Percentiles rank a stretch among this genome's conserved stretches.
Evolutionary conservation across 2,888 invertebrate genomes (phyloP).

Genomic region (Ichneumoninae sp.): DNA sequence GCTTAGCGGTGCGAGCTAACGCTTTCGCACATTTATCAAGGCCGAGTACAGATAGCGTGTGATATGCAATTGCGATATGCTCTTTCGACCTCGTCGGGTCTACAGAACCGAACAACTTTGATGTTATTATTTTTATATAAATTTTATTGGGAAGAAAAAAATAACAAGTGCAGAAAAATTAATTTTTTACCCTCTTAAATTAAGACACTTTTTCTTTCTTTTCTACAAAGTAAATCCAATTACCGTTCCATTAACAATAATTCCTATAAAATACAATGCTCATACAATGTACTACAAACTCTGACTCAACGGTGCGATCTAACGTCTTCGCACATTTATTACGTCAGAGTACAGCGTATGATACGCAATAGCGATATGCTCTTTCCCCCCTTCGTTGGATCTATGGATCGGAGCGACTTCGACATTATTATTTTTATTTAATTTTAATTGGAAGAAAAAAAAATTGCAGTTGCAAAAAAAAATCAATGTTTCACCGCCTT

Average conservation of each 20-base stretch:
- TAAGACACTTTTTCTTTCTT: background rate
- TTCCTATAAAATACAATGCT: background rate
- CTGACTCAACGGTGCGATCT: slow-evolving; percentile 19
- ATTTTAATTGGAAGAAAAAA: background rate
- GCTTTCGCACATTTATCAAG: slow-evolving; percentile 5
- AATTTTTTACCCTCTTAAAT: no score
- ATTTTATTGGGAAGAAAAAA: background rate
- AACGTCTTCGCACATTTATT: slow-evolving; percentile 20
- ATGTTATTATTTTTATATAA: background rate
- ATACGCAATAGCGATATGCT: no score
- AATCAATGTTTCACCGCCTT: no score
- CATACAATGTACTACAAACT: no score
- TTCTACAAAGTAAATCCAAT: slow-evolving; percentile 3
- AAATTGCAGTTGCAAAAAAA: no score
- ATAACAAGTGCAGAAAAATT: no score
- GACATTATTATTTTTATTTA: background rate
- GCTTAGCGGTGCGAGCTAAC: slow-evolving; percentile 13
- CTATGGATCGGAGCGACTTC: no score
- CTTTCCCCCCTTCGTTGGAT: no score
- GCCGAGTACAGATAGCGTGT: no score
- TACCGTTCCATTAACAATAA: slow-evolving; percentile 31
- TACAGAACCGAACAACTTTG: background rate
- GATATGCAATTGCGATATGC: no score
- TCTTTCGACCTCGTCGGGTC: no score
- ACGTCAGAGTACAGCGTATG: no score